These are phyloP conservation scores for Xestia rhomboidea DNA, from an alignment of 2,888 invertebrate genomes.

Conservation along the genomic window DNA sequence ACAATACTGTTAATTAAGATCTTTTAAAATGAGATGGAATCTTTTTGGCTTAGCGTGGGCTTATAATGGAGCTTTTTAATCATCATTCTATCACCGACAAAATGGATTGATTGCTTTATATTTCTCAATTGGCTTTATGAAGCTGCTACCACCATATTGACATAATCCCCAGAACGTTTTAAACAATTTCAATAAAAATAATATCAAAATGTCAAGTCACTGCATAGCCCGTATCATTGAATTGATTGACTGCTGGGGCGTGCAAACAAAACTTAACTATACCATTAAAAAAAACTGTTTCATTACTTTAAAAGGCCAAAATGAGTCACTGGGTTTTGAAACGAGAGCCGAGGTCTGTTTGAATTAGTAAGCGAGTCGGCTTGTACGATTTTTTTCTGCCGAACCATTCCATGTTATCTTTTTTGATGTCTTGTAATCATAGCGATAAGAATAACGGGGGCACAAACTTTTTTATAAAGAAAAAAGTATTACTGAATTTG, in stretches of 20 bases:
- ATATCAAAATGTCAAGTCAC: constrained; percentile 47
- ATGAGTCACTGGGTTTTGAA: constrained; percentile 69
- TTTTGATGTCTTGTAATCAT: constrained; percentile 42
- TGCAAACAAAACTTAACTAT: constrained; percentile 50
- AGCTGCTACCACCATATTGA: constrained; percentile 1
- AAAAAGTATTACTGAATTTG: constrained; percentile 19
- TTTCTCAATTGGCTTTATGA: constrained; percentile 23
- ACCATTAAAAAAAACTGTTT: constrained; percentile 67
- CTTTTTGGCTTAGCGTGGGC: constrained; percentile 4
- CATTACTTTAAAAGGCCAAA: constrained; percentile 77
- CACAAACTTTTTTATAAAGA: constrained; percentile 12
- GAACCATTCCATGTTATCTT: constrained; percentile 28
- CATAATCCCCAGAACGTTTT: background rate
- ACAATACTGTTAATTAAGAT: constrained; percentile 38
- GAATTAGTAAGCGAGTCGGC: constrained; percentile 42
- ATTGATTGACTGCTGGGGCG: constrained; percentile 57
- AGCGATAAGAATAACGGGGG: constrained; percentile 19
- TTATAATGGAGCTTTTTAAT: background rate
- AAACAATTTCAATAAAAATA: constrained; percentile 28
- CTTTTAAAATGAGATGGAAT: constrained; percentile 18
- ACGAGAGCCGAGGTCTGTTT: constrained; percentile 34
- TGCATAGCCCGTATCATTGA: constrained; percentile 55
- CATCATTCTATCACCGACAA: background rate
- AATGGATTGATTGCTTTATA: constrained; percentile 3
- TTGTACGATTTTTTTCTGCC: constrained; percentile 17